These are phyloP conservation scores for Gnathonemus echidnorhynchus DNA, from an alignment of 2,113 vertebrate species.

Conservation along the genomic window DNA sequence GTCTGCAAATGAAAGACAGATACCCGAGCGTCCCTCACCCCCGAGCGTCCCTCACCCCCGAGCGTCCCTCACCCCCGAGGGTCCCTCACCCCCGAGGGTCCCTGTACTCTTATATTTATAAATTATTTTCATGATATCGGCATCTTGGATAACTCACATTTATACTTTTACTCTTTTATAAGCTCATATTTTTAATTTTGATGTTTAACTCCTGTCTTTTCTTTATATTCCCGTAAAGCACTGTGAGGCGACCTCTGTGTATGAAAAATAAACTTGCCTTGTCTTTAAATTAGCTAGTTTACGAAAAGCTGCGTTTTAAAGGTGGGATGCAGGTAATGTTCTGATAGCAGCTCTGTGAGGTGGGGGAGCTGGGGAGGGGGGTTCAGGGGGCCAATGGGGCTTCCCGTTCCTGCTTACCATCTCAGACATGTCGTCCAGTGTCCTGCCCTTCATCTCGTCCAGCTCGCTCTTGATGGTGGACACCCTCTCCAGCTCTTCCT, in stretches of 20 bases:
- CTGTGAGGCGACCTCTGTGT: neutral
- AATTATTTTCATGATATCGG: neutral
- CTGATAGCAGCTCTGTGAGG: neutral
- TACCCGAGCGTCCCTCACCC: neutral
- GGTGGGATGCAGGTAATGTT: neutral
- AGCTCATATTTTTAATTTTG: neutral
- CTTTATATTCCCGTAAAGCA: neutral
- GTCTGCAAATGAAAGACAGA: neutral
- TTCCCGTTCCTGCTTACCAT: slow-evolving; percentile 66
- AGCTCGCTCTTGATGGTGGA: slow-evolving; percentile 92
- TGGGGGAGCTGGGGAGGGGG: neutral
- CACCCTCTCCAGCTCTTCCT: slow-evolving; percentile 88
- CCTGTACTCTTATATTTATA: neutral
- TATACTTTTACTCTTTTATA: neutral
- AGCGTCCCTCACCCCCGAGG: neutral
- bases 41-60: neutral
- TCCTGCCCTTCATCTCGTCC: slow-evolving; percentile 86
- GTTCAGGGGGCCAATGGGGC: neutral
- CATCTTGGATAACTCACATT: neutral
- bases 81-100: neutral
- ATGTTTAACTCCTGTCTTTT: neutral
- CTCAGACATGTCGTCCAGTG: slow-evolving; percentile 87
- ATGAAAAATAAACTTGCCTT: neutral
- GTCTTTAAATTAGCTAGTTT: neutral
- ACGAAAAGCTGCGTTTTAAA: neutral